Percentiles rank a stretch among this genome's conserved stretches.
Evolutionary conservation across 2,888 invertebrate species (phyloP).

Genomic region (Apoderus coryli): DNA sequence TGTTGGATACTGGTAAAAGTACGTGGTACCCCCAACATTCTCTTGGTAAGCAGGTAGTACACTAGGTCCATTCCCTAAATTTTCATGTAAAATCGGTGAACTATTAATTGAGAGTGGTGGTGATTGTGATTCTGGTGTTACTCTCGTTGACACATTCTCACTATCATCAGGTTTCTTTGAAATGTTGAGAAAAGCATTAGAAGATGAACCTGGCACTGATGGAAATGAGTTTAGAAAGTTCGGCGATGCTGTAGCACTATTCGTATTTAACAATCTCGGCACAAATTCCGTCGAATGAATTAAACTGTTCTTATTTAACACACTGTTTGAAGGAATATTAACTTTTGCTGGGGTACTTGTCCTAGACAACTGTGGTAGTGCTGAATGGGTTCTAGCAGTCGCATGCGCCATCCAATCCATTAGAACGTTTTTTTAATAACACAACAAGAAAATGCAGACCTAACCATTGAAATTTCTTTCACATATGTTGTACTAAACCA

Average conservation of each 20-base stretch:
- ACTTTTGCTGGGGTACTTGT: not conserved
- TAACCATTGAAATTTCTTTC: too few relatives aligned
- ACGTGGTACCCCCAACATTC: constrained; percentile 89
- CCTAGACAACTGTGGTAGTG: not conserved
- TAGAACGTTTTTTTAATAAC: not conserved
- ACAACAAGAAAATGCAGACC: too few relatives aligned
- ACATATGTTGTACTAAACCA: too few relatives aligned
- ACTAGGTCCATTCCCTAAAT: not conserved
- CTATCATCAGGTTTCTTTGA: not conserved
- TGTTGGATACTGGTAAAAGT: constrained; percentile 54
- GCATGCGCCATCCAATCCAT: not conserved
- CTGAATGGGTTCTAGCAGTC: constrained; percentile 1
- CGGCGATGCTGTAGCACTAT: not conserved
- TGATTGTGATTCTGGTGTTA: not conserved
- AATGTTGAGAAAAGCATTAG: too few relatives aligned
- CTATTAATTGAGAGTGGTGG: not conserved
- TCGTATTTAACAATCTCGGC: not conserved
- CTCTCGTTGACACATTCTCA: not conserved
- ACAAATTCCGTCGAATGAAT: not conserved
- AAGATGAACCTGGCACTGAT: too few relatives aligned
- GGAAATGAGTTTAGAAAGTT: too few relatives aligned
- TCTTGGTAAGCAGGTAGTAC: constrained; percentile 44
- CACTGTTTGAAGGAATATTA: not conserved
- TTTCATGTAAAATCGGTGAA: not conserved
- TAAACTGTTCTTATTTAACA: not conserved